Percentiles rank a stretch among this genome's conserved stretches.
These are phyloP conservation scores for Hermetia illucens DNA, from an alignment of 1,140 invertebrate genomes.

Conservation along the genomic window DNA sequence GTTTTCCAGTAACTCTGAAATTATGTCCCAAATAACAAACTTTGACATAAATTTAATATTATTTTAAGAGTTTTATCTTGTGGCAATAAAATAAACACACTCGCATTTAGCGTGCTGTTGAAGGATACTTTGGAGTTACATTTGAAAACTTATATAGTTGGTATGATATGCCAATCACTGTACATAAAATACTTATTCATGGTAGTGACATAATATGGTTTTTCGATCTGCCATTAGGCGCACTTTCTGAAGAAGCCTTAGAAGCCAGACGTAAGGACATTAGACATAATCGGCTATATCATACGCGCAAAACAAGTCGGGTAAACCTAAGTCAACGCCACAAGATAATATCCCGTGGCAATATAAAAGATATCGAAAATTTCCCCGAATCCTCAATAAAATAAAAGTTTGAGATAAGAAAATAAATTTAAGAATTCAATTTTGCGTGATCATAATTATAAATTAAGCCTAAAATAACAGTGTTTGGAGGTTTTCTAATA, in stretches of 20 bases:
- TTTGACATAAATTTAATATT: too few relatives aligned
- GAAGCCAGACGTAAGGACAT: constrained; percentile 1
- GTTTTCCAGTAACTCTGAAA: too few relatives aligned
- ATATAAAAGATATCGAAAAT: too few relatives aligned
- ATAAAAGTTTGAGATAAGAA: too few relatives aligned
- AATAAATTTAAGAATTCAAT: too few relatives aligned
- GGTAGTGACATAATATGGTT: not conserved
- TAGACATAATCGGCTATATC: not conserved
- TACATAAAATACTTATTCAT: not conserved
- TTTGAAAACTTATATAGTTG: not conserved
- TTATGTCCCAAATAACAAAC: too few relatives aligned
- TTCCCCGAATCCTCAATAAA: too few relatives aligned
- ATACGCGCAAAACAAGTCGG: not conserved
- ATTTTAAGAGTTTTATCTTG: not conserved
- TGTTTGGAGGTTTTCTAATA: too few relatives aligned
- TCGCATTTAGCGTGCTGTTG: not conserved
- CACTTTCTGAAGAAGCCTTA: not conserved
- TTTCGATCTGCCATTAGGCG: not conserved
- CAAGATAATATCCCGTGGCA: too few relatives aligned
- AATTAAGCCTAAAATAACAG: too few relatives aligned
- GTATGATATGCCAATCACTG: not conserved
- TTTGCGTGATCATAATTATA: too few relatives aligned
- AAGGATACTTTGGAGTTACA: not conserved
- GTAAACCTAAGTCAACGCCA: too few relatives aligned
- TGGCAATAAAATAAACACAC: not conserved